Base-by-base conservation (phyloP, 1,140 invertebrate species). In the Maconellicoccus hirsutus region DNA sequence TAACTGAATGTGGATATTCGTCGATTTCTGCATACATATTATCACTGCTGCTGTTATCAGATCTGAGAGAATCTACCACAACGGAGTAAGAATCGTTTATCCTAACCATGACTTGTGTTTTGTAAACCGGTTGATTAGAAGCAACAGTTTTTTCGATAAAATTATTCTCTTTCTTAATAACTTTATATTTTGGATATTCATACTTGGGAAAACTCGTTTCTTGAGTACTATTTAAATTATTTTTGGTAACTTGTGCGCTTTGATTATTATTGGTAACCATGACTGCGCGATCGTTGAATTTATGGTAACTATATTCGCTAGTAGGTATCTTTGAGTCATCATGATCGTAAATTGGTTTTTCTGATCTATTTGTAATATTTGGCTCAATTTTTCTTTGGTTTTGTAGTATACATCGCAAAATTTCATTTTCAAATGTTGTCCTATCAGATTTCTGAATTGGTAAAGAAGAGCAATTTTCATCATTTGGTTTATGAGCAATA, bases 71-170 rank as follows among this genome's bases (percentile, higher is more conserved):
- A 27, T 52, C 42, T 52, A 52, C 16, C 1, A 21, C 33, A 8
- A 33, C 42, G 3, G 70, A 52, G 22, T 69, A 33, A 16, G 71
- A 72, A 29, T 72, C 72, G 21, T 72, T 71, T n/a, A 70, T 42
- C 14, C 70, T 70, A 14, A 74, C 71, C 26, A 70, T 70, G 52
- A 74, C 71, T 70, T 71, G 69, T 22, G 73, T 74, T 33, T 74
- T 74, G 61, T 70, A 74, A 22, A 74, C 70, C 1, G 73, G 73
- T 70, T 72, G 70, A 29, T 59, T 59, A 6, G 70, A 22, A 1
- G 70, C 7, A 3, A 52, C 25, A 6, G 21, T n/a, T 12, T 59
- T 8, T 70, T 59, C 27, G 8, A 27, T 29, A n/a, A 29, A n/a
- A n/a, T 66, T 73, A 19, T 69, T 59, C 21, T 71, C 33, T 72